A percentile compares a stretch with the other conserved stretches of the same genome.
These are phyloP conservation scores for Acleris cristana DNA, from an alignment of 2,888 invertebrate species.

Conservation along the genomic window DNA sequence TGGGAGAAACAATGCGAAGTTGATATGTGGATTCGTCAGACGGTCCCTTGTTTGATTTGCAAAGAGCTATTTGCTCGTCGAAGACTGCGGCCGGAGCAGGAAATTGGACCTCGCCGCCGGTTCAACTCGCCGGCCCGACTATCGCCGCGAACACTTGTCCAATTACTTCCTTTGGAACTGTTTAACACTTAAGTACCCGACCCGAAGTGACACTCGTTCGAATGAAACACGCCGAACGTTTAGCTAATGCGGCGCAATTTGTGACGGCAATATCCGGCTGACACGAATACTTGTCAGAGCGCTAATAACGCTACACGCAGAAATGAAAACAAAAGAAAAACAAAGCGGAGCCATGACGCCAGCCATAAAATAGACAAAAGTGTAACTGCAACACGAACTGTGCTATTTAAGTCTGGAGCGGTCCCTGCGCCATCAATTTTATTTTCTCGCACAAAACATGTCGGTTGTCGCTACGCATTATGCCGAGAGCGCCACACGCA, in stretches of 20 bases:
- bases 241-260: conserved; percentile 54
- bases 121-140: conserved; percentile 48
- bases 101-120: conserved; percentile 70
- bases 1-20: conserved; percentile 81
- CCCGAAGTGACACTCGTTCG: conserved; percentile 58
- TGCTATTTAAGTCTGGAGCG: conserved; percentile 79
- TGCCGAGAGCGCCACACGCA: conserved; percentile 77
- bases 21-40: conserved; percentile 80
- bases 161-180: conserved; percentile 70
- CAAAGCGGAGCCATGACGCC: conserved; percentile 64
- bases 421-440: conserved; percentile 79
- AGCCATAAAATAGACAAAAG: conserved; percentile 81
- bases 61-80: conserved; percentile 78
- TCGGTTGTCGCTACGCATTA: conserved; percentile 82
- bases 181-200: conserved; percentile 54
- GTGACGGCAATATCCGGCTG: conserved; percentile 69
- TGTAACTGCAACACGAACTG: conserved; percentile 75
- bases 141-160: conserved; percentile 68
- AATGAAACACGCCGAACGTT: conserved; percentile 57
- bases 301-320: conserved; percentile 70
- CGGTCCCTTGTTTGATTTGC: conserved; percentile 82
- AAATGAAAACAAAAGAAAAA: conserved; percentile 64
- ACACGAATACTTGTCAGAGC: conserved; percentile 67
- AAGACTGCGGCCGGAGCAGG: conserved; percentile 75
- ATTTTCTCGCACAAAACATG: conserved; percentile 83